Base-by-base conservation (phyloP, 2,113 vertebrate genomes). In the Pleuronectes platessa region DNA sequence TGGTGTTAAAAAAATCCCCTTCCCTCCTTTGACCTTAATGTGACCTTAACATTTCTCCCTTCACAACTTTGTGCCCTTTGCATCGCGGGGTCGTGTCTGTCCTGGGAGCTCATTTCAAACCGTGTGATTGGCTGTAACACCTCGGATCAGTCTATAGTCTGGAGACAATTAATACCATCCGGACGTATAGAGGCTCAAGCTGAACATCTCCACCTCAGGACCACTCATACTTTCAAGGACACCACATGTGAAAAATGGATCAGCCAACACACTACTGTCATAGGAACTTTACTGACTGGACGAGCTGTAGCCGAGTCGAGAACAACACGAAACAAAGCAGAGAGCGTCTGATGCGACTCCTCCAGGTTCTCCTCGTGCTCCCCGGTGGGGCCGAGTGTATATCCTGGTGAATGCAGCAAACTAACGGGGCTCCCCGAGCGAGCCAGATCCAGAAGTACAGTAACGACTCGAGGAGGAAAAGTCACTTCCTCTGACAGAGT, bases 31-130 rank as follows among this genome's bases (percentile, higher is more conserved):
- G 91, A 90, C 90, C 86, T 90, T 73, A 78, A 68, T 17, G 62
- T 92, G 91, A 92, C 91, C 90, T 92, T 89, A 78, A 86, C 64
- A 21, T 83, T 86, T 82, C 72, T 66, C 68, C 13, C 61, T 65
- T n/a, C 47, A 15, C 66, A 88, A 89, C 83, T 88, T 91, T 85
- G 70, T 59, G 58, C 69, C 71, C 63, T 82, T 35, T 75, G 77
- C 79, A 66, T 45, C 64, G 13, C 14, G 42, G 55, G 71, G 82
- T 74, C 4, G 24, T 54, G 55, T 4, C 56, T 35, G 42, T 10
- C 68, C 68, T 45, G 27, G 35, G 31, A 70, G 68, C 56, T 51
- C 26, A 37, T 76, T 68, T 71, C 37, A 37, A 40, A 45, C 66
- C 1, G 15, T 62, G 42, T 53, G 35, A 65, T 60, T 78, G 42